Base-by-base conservation (phyloP, 2,113 vertebrate genomes). In the Myodes glareolus region DNA sequence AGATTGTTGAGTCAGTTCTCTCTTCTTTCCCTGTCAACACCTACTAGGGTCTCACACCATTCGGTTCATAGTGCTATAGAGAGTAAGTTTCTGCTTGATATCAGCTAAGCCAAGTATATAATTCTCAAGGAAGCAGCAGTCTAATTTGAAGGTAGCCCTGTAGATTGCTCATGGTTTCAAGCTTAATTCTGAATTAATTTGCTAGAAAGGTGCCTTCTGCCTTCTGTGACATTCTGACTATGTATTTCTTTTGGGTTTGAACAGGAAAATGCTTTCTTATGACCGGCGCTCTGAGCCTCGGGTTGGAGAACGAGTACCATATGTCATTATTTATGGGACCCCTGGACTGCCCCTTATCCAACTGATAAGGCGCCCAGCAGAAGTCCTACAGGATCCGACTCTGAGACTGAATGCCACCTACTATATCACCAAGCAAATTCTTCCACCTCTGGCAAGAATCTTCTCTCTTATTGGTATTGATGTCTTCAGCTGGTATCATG, bases 351-450 rank as follows among this genome's bases (percentile, higher is more conserved):
- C 99, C n/a, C 99, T 99, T 23, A 99, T 99, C 96, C 99, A 99
- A 98, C 98, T 99, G 90, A 99, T 99, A 33, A 98, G 99, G 5
- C 98, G 99, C 76, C 99, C 99, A 45, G 58, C 99, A 10, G 99
- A 99, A 55, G 98, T 99, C 61, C 98, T 99, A 67, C 99, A 99
- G 98, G 99, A 99, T 94, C 98, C 99, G 42, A 97, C 95, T 91
- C 98, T 99, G 88, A 99, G 99, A 90, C 98, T 99, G 97, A 99
- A 99, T 13, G 98, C 99, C 84, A 98, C 99, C 0, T 99, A 99
- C 98, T 99, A 99, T 89, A 99, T 99, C 96, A 99, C 99, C 98
- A 99, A 99, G 97, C 99, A 99, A 95, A 99, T 99, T 91, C 99
- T 99, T 97, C 99, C 99, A 0, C 99, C 99, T 0, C 98, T 99